Evolutionary conservation across 2,888 invertebrate genomes (phyloP).

Genomic region (Agrochola circellaris): DNA sequence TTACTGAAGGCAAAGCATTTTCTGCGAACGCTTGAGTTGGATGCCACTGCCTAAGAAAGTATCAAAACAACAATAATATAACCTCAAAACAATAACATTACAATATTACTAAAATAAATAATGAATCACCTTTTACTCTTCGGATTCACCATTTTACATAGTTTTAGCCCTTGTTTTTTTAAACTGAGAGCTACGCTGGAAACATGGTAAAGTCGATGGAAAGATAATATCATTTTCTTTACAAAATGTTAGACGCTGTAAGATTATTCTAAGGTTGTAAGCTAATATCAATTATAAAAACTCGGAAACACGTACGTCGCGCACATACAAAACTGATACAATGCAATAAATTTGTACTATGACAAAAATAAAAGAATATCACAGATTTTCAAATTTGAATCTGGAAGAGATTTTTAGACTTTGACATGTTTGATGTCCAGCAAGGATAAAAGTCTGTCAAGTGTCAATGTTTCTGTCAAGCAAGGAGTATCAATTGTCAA

Average conservation of each 20-base stretch:
- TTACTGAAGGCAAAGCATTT: constrained; percentile 79
- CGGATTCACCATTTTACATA: constrained; percentile 86
- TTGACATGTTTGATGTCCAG: constrained; percentile 11
- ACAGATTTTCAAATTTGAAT: constrained; percentile 25
- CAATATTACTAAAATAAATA: background rate
- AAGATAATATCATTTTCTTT: constrained; percentile 71
- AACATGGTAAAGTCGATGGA: constrained; percentile 80
- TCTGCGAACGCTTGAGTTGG: constrained; percentile 70
- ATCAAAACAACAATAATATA: constrained; percentile 54
- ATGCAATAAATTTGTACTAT: background rate
- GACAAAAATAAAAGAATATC: constrained; percentile 39
- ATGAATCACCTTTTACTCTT: constrained; percentile 78
- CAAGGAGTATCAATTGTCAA: too few relatives aligned
- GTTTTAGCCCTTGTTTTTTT: constrained; percentile 84
- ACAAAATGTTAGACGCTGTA: constrained; percentile 27
- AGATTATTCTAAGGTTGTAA: constrained; percentile 24
- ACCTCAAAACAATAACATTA: constrained; percentile 48
- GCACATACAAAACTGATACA: background rate
- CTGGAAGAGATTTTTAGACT: constrained; percentile 12
- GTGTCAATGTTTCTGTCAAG: background rate
- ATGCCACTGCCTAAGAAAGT: constrained; percentile 81
- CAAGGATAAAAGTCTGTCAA: too few relatives aligned
- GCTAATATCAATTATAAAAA: constrained; percentile 40
- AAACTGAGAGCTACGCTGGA: constrained; percentile 73
- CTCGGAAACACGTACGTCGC: constrained; percentile 1